Percentiles rank a stretch among this genome's conserved stretches.
Conservation (phyloP, 2,888 invertebrate species). For the Stenurella melanura region DNA sequence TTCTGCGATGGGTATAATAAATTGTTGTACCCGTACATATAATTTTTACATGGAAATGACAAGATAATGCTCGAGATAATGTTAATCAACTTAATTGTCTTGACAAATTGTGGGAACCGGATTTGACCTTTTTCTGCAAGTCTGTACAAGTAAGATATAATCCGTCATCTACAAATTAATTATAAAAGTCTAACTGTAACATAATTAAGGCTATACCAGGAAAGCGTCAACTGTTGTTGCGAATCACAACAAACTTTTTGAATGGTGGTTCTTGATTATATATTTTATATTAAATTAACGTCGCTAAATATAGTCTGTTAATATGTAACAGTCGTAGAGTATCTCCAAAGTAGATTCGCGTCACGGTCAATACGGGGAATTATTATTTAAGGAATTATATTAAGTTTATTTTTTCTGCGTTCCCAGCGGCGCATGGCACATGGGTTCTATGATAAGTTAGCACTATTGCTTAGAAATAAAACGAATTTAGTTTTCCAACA, state of each 20-base stretch:
- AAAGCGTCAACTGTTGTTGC: not conserved
- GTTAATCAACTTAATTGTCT: not conserved
- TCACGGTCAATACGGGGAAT: not conserved
- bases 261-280: not conserved
- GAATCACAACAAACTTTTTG: not conserved
- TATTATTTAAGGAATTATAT: not conserved
- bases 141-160: not conserved
- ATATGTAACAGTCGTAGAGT: slow-evolving; percentile 3
- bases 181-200: slow-evolving; percentile 9
- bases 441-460: not conserved
- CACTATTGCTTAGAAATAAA: too few species aligned
- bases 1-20: too few species aligned
- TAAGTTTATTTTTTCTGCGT: not conserved
- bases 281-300: not conserved
- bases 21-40: not conserved
- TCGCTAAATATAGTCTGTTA: not conserved
- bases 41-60: not conserved
- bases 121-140: not conserved
- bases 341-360: not conserved
- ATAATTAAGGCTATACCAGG: not conserved
- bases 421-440: not conserved
- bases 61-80: not conserved
- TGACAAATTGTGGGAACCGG: slow-evolving; percentile 31
- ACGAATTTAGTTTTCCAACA: too few species aligned
- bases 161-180: slow-evolving; percentile 9